Base-by-base conservation (phyloP, 2,888 invertebrate genomes). In the Aspidiotus rigidus region DNA sequence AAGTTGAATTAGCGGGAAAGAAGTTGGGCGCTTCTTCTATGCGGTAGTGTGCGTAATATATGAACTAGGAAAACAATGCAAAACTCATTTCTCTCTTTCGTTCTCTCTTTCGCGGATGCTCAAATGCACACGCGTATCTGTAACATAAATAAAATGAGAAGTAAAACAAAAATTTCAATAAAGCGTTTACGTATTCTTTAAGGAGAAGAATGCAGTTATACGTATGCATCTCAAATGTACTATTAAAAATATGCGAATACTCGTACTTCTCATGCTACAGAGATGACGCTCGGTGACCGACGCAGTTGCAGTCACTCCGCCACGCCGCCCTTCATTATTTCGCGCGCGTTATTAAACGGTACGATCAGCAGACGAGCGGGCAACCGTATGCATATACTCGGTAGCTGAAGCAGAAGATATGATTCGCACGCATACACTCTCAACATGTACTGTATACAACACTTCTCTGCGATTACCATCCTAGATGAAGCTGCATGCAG, bases 111-210 rank as follows among this genome's bases (percentile, higher is more conserved):
- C 17, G 59, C 66, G 59, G 59, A 60, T 55, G 40, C 53, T 44
- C 66, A 67, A 67, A 67, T 60, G 53, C 66, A 57, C 66, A 67
- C 66, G 59, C 66, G 66, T 67, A 67, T 67, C 60, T 67, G 66
- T 67, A 67, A 60, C 66, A 67, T 67, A 67, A 67, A 67, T 67
- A 67, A 67, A 67, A 67, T 67, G 59, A 67, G 59, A 67, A 67
- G 57, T 57, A 53, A 67, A 67, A 67, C 57, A 67, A 67, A 67
- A 67, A 67, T 67, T 67, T 67, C 66, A 67, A 67, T 67, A 67
- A 67, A 67, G 59, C 66, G 57, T 67, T 67, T 67, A 67, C 66
- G 66, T 67, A 67, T 67, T 67, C 66, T 67, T 67, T 67, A 67
- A 67, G 66, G 28, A 28, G 59, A 67, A 67, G 66, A 67, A 67